Evolutionary conservation across 2,888 invertebrate genomes (phyloP).

Genomic region (Plagiodera versicolora): DNA sequence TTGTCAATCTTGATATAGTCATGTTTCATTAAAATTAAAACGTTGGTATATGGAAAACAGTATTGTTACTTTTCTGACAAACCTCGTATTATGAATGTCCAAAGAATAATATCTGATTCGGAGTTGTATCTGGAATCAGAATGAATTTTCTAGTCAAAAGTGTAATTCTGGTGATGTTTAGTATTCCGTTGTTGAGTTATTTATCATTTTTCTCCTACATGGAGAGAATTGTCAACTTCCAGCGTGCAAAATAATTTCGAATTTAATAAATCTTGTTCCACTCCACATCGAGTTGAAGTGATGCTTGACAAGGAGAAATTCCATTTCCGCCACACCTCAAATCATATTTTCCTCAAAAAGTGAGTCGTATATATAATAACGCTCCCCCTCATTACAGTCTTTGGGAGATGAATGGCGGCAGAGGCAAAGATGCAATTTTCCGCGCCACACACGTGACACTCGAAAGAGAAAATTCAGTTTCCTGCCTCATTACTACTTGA

Average conservation of each 20-base stretch:
- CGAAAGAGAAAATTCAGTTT: conserved; percentile 5
- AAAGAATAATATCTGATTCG: no score
- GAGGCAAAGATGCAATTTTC: conserved; percentile 1
- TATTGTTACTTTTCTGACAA: no score
- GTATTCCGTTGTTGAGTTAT: no score
- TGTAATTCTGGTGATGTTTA: no score
- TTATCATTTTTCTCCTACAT: no score
- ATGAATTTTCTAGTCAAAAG: no score
- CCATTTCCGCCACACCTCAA: neutral
- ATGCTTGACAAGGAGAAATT: neutral
- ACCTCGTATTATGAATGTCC: no score
- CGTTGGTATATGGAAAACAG: no score
- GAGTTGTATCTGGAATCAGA: no score
- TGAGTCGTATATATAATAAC: conserved; percentile 11
- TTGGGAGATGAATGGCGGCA: neutral
- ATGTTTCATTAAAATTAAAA: no score
- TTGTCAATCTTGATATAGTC: no score
- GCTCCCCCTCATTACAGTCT: conserved; percentile 8
- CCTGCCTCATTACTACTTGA: conserved; percentile 24
- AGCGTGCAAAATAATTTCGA: neutral
- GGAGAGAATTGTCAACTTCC: neutral
- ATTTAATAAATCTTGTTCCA: neutral
- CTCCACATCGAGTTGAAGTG: neutral
- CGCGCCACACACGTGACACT: conserved; percentile 5
- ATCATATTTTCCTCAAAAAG: neutral